Conservation (phyloP, 2,797 vertebrate genomes). For the Linurgus olivaceus region DNA sequence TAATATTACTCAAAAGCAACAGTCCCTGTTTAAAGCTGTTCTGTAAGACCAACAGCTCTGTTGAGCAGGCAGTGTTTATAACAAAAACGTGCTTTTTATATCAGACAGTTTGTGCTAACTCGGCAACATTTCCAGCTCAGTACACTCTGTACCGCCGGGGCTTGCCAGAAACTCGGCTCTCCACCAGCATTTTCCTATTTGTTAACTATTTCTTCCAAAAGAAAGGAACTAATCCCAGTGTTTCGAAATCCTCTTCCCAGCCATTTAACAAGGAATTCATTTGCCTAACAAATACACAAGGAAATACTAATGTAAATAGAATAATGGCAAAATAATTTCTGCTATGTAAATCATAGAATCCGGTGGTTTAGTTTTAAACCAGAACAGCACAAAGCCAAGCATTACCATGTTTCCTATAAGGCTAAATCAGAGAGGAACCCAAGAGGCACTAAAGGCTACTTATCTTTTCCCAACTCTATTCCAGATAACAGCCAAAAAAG, state of each 20-base stretch:
- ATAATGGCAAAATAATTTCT: not conserved
- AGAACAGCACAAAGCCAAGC: not conserved
- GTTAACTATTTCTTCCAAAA: conserved; percentile 58
- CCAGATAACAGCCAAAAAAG: not conserved
- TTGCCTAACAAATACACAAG: not conserved
- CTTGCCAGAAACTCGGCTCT: conserved; percentile 59
- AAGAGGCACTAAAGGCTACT: not conserved
- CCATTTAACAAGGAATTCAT: not conserved
- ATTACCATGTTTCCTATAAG: not conserved
- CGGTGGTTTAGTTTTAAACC: not conserved
- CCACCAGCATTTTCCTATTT: conserved; percentile 31
- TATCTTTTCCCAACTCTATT: not conserved
- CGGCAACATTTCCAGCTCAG: conserved; percentile 63
- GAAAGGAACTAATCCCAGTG: not conserved
- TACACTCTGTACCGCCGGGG: conserved; percentile 57
- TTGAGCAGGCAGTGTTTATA: conserved; percentile 54
- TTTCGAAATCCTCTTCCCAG: not conserved
- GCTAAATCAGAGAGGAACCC: not conserved
- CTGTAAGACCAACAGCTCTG: conserved; percentile 34
- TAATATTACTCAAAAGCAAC: conserved; percentile 61
- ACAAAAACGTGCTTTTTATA: conserved; percentile 66
- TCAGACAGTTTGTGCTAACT: conserved; percentile 65
- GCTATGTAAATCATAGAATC: not conserved
- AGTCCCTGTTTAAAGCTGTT: conserved; percentile 34
- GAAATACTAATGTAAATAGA: not conserved